phyloP scores from a whole-genome alignment of 2,113 vertebrate species.

The Edolisoma coerulescens region DNA sequence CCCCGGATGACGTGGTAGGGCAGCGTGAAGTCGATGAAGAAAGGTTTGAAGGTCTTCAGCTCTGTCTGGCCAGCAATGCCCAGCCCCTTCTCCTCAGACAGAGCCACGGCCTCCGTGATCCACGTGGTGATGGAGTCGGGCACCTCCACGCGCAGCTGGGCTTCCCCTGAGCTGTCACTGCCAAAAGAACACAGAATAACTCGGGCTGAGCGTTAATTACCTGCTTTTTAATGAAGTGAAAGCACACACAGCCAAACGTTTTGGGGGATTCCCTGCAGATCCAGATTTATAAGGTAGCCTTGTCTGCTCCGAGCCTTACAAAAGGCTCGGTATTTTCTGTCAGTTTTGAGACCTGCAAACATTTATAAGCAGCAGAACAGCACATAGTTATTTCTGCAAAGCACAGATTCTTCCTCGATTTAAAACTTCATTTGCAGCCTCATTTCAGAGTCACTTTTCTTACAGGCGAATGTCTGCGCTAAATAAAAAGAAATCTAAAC shows the following conservation, averaged over 20 bases:
- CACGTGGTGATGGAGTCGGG: constrained; percentile 93
- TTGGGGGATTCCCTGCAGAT: background rate
- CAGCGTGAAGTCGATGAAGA: constrained; percentile 89
- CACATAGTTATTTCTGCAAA: background rate
- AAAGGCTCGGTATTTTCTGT: background rate
- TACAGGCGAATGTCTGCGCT: background rate
- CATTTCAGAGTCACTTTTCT: background rate
- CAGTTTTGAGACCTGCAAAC: background rate
- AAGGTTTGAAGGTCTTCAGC: constrained; percentile 87
- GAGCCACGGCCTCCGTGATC: constrained; percentile 81
- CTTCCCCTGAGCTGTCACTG: constrained; percentile 77
- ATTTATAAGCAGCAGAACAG: background rate
- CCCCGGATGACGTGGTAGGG: constrained; percentile 84
- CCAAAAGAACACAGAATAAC: background rate
- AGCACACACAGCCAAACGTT: background rate
- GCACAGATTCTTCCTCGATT: background rate
- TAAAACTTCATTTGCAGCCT: background rate
- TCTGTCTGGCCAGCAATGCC: constrained; percentile 76
- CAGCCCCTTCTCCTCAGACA: constrained; percentile 80
- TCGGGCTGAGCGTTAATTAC: accelerated
- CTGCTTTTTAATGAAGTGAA: background rate
- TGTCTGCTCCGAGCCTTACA: background rate
- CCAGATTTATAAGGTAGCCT: background rate
- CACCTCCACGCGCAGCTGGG: constrained; percentile 78
- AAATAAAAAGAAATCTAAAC: background rate